Percentiles rank a stretch among this genome's conserved stretches.
Evolutionary conservation across 2,888 invertebrate species (phyloP).

Genomic region (Tanaodytes sp.): DNA sequence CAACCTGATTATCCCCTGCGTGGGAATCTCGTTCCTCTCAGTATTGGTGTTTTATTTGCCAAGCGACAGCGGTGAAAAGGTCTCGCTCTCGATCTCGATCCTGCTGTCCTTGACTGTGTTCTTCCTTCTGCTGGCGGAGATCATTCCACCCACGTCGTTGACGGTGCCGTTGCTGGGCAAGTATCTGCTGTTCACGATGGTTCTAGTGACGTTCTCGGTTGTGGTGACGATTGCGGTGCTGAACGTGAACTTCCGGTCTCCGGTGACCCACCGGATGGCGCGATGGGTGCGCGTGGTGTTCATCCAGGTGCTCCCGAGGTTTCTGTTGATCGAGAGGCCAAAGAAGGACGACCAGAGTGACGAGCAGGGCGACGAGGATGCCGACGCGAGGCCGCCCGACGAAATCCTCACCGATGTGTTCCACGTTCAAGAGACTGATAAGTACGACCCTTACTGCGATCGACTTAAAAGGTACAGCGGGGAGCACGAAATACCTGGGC

Average conservation of each 20-base stretch:
- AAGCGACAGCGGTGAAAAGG: slow-evolving; percentile 98
- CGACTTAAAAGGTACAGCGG: slow-evolving; percentile 76
- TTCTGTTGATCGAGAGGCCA: slow-evolving; percentile 90
- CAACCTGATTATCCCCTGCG: slow-evolving; percentile 96
- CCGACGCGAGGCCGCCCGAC: slow-evolving; percentile 74
- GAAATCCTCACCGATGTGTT: slow-evolving; percentile 86
- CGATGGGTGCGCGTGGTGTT: slow-evolving; percentile 92
- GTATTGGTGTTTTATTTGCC: slow-evolving; percentile 97
- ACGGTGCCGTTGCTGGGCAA: slow-evolving; percentile 93
- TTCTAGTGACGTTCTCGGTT: slow-evolving; percentile 92
- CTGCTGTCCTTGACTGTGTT: slow-evolving; percentile 94
- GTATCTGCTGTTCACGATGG: slow-evolving; percentile 95
- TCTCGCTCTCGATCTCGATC: slow-evolving; percentile 95
- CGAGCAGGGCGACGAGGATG: slow-evolving; percentile 75
- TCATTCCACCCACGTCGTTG: slow-evolving; percentile 94
- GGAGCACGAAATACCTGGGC: slow-evolving; percentile 81
- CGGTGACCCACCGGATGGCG: slow-evolving; percentile 92
- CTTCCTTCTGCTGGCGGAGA: slow-evolving; percentile 93
- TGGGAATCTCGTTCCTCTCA: slow-evolving; percentile 97
- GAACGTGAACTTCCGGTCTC: slow-evolving; percentile 93
- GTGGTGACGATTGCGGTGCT: slow-evolving; percentile 94
- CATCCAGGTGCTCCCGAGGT: slow-evolving; percentile 88
- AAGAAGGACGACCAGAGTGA: slow-evolving; percentile 81
- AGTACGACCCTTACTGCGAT: slow-evolving; percentile 78
- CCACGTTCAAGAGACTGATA: slow-evolving; percentile 80